These are phyloP conservation scores for Drosophila teissieri DNA, from an alignment of 1,140 invertebrate species.

Conservation along the genomic window DNA sequence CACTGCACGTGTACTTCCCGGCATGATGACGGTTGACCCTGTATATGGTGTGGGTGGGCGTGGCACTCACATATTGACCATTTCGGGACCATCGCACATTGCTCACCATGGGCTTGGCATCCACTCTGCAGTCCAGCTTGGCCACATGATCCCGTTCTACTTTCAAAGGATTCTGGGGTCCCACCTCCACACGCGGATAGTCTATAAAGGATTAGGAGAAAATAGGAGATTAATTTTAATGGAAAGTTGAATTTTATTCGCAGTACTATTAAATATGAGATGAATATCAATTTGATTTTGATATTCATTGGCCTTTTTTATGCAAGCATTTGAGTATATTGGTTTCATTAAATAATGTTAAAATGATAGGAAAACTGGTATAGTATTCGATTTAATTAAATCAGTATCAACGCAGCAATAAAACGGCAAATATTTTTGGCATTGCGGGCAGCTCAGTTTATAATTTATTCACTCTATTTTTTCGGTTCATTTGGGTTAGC, in stretches of 20 bases:
- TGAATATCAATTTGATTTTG: too few relatives aligned
- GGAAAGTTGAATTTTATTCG: too few relatives aligned
- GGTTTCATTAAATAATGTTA: too few relatives aligned
- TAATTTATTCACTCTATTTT: constrained; percentile 43
- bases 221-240: background rate
- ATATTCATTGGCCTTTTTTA: background rate
- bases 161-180: constrained; percentile 93
- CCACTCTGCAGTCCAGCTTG: constrained; percentile 92
- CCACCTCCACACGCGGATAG: constrained; percentile 94
- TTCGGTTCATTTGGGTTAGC: constrained; percentile 51
- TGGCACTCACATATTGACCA: constrained; percentile 91
- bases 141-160: constrained; percentile 93
- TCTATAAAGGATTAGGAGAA: constrained; percentile 86
- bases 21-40: constrained; percentile 92
- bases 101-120: constrained; percentile 93
- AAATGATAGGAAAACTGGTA: background rate
- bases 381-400: background rate
- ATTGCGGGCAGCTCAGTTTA: background rate
- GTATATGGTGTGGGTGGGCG: constrained; percentile 90
- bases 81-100: constrained; percentile 93
- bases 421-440: background rate
- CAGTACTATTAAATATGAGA: too few relatives aligned
- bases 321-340: too few relatives aligned
- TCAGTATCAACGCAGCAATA: background rate
- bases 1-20: constrained; percentile 93